phyloP scores from a whole-genome alignment of 2,797 vertebrate genomes.

The Lepilemur septentrionalis region DNA sequence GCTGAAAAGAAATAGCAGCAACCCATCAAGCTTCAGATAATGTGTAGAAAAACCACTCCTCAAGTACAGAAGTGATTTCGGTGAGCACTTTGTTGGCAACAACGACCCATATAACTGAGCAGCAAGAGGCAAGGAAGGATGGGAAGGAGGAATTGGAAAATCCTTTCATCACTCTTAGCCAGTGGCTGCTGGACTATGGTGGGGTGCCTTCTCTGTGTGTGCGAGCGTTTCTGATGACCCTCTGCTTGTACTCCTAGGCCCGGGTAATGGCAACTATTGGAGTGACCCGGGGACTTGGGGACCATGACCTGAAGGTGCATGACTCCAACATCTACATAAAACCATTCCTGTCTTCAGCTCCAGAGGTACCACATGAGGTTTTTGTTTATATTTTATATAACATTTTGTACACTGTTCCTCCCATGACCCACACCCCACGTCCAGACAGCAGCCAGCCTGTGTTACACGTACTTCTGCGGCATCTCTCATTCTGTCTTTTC shows the following conservation, averaged over 20 bases:
- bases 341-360: constrained; percentile 96
- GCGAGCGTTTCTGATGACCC: constrained; percentile 24
- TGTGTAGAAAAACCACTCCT: not conserved
- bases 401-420: not conserved
- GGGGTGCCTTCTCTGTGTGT: not conserved
- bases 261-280: constrained; percentile 98
- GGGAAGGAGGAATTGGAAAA: not conserved
- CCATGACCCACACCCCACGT: not conserved
- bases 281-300: constrained; percentile 96
- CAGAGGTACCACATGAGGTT: constrained; percentile 89
- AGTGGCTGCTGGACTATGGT: rapidly evolving
- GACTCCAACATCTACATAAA: constrained; percentile 99
- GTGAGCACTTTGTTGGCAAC: not conserved
- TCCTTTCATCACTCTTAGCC: not conserved
- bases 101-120: not conserved
- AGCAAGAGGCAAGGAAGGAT: not conserved
- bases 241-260: constrained; percentile 87
- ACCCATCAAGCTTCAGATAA: not conserved
- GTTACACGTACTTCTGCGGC: rapidly evolving
- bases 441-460: not conserved
- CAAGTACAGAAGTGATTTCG: not conserved
- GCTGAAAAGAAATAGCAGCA: not conserved
- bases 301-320: constrained; percentile 97
- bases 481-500: rapidly evolving
- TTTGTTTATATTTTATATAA: constrained; percentile 14